phyloP scores from a whole-genome alignment of 2,113 vertebrate species.

The Anser cygnoides region DNA sequence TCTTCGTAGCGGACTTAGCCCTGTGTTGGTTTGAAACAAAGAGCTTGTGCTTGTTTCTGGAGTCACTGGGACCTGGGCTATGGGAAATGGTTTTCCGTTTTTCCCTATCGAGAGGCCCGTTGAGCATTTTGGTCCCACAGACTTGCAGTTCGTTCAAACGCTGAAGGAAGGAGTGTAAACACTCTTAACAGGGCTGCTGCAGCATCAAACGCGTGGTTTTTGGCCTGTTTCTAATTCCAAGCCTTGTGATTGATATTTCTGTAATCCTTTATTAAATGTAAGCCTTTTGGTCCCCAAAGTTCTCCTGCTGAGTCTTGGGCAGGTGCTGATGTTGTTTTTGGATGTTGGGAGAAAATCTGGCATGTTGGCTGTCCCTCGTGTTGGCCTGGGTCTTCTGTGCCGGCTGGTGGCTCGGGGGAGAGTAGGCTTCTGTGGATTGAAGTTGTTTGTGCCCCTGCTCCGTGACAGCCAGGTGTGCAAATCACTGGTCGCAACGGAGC shows the following conservation, averaged over 20 bases:
- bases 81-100: not conserved
- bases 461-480: not conserved
- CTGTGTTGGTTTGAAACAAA: constrained; percentile 11
- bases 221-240: not conserved
- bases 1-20: not conserved
- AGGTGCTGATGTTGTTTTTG: not conserved
- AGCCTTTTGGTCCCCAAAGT: not conserved
- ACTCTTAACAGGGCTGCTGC: not conserved
- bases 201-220: not conserved
- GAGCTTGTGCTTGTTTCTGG: not conserved
- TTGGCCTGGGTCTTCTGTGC: not conserved
- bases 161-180: not conserved
- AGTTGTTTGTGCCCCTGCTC: not conserved
- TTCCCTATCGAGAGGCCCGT: not conserved
- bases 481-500: rapidly evolving
- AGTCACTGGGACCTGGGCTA: not conserved
- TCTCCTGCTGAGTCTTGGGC: not conserved
- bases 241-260: not conserved
- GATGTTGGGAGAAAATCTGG: not conserved
- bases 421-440: not conserved
- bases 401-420: not conserved
- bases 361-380: not conserved
- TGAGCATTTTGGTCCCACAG: not conserved
- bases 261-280: not conserved
- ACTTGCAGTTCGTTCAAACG: not conserved